These are phyloP conservation scores for Crypturellus tataupa DNA, from an alignment of 2,797 vertebrate species.

Conservation along the genomic window DNA sequence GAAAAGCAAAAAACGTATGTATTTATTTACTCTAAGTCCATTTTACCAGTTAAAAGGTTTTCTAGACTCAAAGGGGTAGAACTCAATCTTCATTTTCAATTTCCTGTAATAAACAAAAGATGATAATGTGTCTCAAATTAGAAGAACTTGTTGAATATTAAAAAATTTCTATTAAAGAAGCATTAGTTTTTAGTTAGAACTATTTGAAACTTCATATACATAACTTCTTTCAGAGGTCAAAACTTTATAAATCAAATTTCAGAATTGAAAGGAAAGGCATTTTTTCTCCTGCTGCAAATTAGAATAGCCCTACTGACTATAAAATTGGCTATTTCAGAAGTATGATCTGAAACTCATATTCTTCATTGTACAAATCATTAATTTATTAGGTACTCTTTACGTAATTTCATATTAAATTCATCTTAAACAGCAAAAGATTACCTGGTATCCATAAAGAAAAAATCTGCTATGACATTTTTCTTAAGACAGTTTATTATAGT, in stretches of 20 bases:
- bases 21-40: background rate
- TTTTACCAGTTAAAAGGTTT: background rate
- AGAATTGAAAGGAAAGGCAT: background rate
- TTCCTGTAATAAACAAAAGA: background rate
- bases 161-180: background rate
- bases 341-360: background rate
- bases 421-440: background rate
- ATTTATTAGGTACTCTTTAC: background rate
- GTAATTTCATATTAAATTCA: background rate
- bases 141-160: background rate
- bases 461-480: background rate
- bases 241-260: background rate
- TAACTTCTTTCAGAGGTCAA: background rate
- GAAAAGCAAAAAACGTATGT: slow-evolving; percentile 20
- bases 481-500: background rate
- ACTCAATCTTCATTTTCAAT: background rate
- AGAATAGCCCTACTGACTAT: background rate
- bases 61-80: background rate
- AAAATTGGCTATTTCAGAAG: background rate
- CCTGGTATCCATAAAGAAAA: background rate
- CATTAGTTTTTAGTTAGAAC: background rate
- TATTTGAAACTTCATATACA: background rate
- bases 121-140: background rate
- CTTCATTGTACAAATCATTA: background rate
- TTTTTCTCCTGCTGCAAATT: background rate